Evolutionary conservation across 2,888 invertebrate species (phyloP).

Genomic region (Phaonia tiefii): DNA sequence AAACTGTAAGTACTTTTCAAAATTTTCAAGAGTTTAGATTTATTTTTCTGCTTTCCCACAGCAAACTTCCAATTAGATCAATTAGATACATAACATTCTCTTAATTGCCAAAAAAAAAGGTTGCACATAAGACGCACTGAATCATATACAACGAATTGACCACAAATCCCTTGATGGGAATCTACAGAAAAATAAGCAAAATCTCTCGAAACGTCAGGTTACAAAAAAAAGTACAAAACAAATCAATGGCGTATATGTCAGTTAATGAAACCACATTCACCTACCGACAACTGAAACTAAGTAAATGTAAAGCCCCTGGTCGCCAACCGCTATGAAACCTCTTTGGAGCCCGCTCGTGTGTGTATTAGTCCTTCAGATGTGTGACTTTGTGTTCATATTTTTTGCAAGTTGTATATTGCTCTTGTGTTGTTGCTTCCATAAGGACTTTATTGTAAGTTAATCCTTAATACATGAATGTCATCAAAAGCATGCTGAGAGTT

Average conservation of each 20-base stretch:
- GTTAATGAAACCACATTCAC: conserved; percentile 17
- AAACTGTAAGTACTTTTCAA: too few species aligned
- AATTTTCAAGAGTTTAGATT: too few species aligned
- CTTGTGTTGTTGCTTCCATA: conserved; percentile 8
- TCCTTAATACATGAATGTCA: conserved; percentile 61
- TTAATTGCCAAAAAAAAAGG: conserved; percentile 14
- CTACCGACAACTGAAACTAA: conserved; percentile 19
- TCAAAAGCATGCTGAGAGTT: conserved; percentile 53
- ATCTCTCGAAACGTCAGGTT: conserved; percentile 58
- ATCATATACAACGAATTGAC: conserved; percentile 54
- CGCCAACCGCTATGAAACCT: not conserved
- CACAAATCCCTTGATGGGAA: conserved; percentile 62
- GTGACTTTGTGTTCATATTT: conserved; percentile 30
- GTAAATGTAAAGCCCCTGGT: not conserved
- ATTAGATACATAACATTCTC: not conserved
- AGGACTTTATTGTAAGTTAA: conserved; percentile 62
- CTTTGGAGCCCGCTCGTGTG: not conserved
- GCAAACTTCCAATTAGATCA: too few species aligned
- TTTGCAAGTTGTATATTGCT: not conserved
- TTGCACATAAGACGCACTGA: not conserved
- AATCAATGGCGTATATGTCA: conserved; percentile 20
- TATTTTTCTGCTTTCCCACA: too few species aligned
- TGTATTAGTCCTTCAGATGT: conserved; percentile 2
- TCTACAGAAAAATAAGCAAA: conserved; percentile 40
- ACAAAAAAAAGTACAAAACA: conserved; percentile 35